Percentiles rank a stretch among this genome's conserved stretches.
phyloP scores from a whole-genome alignment of 2,888 invertebrate genomes.

The Cheilosia scutellata region DNA sequence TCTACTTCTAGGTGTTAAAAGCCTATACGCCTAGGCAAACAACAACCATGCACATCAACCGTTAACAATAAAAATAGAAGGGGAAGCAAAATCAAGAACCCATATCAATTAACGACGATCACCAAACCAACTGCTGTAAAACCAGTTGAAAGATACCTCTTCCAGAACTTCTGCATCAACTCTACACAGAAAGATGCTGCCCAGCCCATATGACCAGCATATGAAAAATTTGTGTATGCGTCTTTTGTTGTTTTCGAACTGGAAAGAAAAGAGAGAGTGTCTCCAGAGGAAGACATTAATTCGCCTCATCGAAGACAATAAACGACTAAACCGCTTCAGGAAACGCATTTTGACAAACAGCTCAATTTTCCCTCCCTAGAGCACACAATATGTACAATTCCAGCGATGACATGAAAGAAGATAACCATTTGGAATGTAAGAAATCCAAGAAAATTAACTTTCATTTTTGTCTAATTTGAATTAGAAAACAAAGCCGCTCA shows the following conservation, averaged over 20 bases:
- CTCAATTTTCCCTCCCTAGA: conserved; percentile 56
- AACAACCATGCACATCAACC: conserved; percentile 38
- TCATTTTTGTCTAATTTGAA: conserved; percentile 75
- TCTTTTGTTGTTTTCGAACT: conserved; percentile 48
- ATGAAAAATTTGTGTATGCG: conserved; percentile 61
- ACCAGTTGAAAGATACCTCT: conserved; percentile 10
- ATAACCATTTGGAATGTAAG: conserved; percentile 35
- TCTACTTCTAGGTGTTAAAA: conserved; percentile 55
- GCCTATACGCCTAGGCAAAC: conserved; percentile 54
- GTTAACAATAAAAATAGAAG: conserved; percentile 44
- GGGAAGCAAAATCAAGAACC: conserved; percentile 30
- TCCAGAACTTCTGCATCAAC: conserved; percentile 16
- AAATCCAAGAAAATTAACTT: conserved; percentile 58
- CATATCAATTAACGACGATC: conserved; percentile 8
- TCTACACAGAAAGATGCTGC: conserved; percentile 4
- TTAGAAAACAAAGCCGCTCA: conserved; percentile 67
- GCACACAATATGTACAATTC: neutral
- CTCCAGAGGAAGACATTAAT: conserved; percentile 11
- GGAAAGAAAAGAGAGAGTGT: conserved; percentile 58
- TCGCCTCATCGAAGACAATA: conserved; percentile 31
- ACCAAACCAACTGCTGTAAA: conserved; percentile 3
- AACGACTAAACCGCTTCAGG: conserved; percentile 37
- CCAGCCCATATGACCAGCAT: neutral
- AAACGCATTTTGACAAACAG: conserved; percentile 53
- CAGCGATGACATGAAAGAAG: neutral